phyloP scores from a whole-genome alignment of 2,888 invertebrate genomes.

The Eremobia ochroleuca region DNA sequence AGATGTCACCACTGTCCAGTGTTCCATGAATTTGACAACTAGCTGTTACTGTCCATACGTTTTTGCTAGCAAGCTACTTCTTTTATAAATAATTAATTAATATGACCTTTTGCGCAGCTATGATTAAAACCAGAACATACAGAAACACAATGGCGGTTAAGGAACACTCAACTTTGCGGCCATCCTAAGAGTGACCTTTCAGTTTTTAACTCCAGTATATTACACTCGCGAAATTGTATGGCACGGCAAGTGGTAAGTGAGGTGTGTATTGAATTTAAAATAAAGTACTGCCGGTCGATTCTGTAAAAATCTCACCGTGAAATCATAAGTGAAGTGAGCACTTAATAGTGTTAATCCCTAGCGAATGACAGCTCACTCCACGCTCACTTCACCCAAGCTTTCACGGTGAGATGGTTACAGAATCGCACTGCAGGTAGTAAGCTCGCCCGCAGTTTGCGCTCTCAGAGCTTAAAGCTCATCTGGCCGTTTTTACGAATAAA shows the following conservation, averaged over 20 bases:
- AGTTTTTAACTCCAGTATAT: not conserved
- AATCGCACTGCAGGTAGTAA: no score
- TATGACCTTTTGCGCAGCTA: no score
- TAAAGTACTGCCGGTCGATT: no score
- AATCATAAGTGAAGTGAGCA: no score
- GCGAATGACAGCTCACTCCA: no score
- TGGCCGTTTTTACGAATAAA: not conserved
- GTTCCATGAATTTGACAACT: not conserved
- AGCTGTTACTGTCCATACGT: not conserved
- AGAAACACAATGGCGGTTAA: not conserved
- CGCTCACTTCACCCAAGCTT: no score
- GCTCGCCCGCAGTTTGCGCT: not conserved
- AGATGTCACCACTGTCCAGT: conserved; percentile 2
- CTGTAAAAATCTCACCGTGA: no score
- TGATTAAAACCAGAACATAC: not conserved
- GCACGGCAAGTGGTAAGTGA: not conserved
- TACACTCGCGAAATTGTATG: not conserved
- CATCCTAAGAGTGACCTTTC: not conserved
- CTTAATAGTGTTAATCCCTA: no score
- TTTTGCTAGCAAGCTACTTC: not conserved
- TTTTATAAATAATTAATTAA: no score
- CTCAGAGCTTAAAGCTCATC: not conserved
- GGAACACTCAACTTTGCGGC: not conserved
- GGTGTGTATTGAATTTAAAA: not conserved
- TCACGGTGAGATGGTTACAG: no score